These are phyloP conservation scores for Polietes domitor DNA, from an alignment of 2,888 invertebrate species.

Conservation along the genomic window DNA sequence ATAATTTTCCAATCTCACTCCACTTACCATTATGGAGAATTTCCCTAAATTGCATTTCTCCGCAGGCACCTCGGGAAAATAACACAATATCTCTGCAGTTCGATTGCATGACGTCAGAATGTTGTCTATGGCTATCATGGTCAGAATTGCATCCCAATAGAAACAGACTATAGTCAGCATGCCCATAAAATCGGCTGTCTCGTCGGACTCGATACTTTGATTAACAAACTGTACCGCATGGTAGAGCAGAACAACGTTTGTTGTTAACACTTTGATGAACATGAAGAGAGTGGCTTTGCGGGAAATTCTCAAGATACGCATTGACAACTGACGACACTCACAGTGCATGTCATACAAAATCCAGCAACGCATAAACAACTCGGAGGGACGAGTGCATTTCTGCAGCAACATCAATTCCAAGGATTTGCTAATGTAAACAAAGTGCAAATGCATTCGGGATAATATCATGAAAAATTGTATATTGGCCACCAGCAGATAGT, in stretches of 20 bases:
- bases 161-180: neutral
- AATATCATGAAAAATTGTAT: slow-evolving; percentile 7
- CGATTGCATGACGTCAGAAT: neutral
- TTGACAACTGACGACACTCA: slow-evolving; percentile 7
- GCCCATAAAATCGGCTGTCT: neutral
- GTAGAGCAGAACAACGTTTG: slow-evolving; percentile 10
- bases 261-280: slow-evolving; percentile 23
- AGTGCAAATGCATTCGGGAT: neutral
- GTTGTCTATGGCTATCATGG: neutral
- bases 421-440: slow-evolving; percentile 22
- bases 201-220: neutral
- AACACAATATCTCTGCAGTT: neutral
- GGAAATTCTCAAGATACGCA: neutral
- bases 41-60: neutral
- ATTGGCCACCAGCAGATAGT: neutral
- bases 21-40: neutral
- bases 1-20: too few species aligned
- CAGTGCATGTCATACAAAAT: slow-evolving; percentile 10
- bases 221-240: slow-evolving; percentile 12
- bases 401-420: neutral
- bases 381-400: neutral
- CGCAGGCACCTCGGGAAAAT: neutral
- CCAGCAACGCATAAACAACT: neutral
- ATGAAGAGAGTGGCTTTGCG: neutral
- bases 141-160: slow-evolving; percentile 18